Base-by-base conservation (phyloP, 2,113 vertebrate species). In the Gasterosteus aculeatus region DNA sequence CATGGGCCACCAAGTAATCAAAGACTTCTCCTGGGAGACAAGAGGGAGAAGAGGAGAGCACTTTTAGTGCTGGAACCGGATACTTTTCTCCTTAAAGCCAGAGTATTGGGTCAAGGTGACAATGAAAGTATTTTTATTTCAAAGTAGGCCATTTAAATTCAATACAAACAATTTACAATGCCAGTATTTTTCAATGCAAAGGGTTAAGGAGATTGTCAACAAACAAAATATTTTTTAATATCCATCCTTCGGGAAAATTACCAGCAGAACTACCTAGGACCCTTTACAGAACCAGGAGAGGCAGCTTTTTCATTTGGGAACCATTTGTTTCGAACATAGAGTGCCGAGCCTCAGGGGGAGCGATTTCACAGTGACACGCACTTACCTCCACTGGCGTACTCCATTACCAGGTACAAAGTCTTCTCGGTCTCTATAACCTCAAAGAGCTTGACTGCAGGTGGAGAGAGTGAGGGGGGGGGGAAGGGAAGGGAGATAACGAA, bases 371-470 rank as follows among this genome's bases (percentile, higher is more conserved):
- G 73, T 56, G 62, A 84, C 71, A 84, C 15, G 9, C 62, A 79
- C 94, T 93, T 90, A 97, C 97, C 97, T 89, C 96, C 97, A 62
- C 97, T 97, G 12, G 97, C 97, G 0, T 97, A 98, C 83, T 98
- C 97, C 97, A 98, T 98, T 79, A 98, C 95, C 63, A 98, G 93
- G 88, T 98, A 98, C 78, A 97, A 94, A 0, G 96, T 97, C 93
- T 97, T 98, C 87, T 97, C 97, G 0, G 96, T 98, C 91, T 98
- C 97, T 1, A 98, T 98, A 88, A 98, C 97, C 92, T 98, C 96
- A 75, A 98, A 98, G 85, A 98, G 95, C 87, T 98, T 98, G 88
- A 98, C 97, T 98, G 86, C 33, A 80, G 86, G 85, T 57, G 54
- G 42, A 59, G 75, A 84, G 38, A 74, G 61, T 64, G 53, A 60